Conservation (phyloP, 2,797 vertebrate genomes). For the Dicrostonyx torquatus region DNA sequence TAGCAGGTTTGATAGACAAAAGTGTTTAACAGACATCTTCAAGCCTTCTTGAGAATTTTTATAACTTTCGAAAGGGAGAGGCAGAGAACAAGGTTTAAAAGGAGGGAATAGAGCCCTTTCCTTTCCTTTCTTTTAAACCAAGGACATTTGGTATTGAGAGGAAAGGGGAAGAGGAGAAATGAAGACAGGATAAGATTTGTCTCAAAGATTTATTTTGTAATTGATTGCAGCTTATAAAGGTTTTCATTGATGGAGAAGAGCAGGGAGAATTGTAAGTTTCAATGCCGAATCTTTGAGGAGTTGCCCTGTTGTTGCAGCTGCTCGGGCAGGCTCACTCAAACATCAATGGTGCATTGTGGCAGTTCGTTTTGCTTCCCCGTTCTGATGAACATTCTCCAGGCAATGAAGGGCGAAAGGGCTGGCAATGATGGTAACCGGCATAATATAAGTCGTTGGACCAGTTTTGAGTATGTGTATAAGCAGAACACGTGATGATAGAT, state of each 20-base stretch:
- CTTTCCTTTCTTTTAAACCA: conserved; percentile 78
- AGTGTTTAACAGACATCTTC: conserved; percentile 80
- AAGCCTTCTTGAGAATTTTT: conserved; percentile 81
- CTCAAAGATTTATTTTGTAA: conserved; percentile 77
- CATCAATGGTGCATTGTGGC: conserved; percentile 85
- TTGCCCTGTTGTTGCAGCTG: conserved; percentile 87
- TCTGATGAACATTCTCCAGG: conserved; percentile 82
- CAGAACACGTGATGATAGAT: conserved; percentile 74
- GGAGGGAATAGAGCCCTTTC: conserved; percentile 71
- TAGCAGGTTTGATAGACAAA: conserved; percentile 81
- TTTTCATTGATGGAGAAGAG: conserved; percentile 81
- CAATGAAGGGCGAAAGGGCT: conserved; percentile 74
- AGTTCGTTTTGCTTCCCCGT: conserved; percentile 80
- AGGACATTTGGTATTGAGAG: conserved; percentile 77
- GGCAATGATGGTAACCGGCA: conserved; percentile 69
- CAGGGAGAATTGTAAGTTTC: conserved; percentile 78
- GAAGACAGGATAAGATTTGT: conserved; percentile 71
- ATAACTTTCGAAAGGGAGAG: conserved; percentile 58
- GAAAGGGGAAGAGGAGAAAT: conserved; percentile 38
- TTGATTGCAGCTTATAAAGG: conserved; percentile 78
- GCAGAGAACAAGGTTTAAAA: conserved; percentile 30
- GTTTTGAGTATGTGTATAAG: conserved; percentile 69
- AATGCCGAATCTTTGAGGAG: conserved; percentile 83
- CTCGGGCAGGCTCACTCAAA: conserved; percentile 85
- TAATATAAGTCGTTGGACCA: conserved; percentile 69